These are phyloP conservation scores for Rhagologus leucostigma DNA, from an alignment of 2,113 vertebrate genomes.

Conservation along the genomic window DNA sequence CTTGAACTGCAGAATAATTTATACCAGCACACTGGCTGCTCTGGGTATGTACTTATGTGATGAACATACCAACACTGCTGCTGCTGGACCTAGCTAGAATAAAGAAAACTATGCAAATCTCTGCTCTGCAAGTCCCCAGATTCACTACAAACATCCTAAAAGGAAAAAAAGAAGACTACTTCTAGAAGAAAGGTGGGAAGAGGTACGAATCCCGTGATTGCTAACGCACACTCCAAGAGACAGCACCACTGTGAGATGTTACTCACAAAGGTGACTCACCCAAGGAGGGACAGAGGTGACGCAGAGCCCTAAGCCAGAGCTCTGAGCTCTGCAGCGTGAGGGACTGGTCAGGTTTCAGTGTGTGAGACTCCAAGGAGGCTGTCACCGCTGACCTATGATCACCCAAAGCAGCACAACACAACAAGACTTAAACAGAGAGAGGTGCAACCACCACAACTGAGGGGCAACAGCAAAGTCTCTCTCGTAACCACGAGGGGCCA, in stretches of 20 bases:
- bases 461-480: not conserved
- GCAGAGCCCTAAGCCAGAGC: not conserved
- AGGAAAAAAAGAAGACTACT: not conserved
- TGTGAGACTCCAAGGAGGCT: not conserved
- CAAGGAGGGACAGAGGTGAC: not conserved
- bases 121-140: not conserved
- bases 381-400: not conserved
- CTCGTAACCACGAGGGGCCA: not conserved
- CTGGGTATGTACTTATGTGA: not conserved
- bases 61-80: not conserved
- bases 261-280: not conserved
- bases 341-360: not conserved
- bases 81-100: not conserved
- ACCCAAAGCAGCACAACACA: not conserved
- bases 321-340: not conserved
- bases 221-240: not conserved
- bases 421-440: not conserved
- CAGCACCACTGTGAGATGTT: not conserved
- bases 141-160: not conserved
- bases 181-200: not conserved
- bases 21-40: not conserved
- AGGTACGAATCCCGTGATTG: accelerated
- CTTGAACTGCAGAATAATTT: not conserved
- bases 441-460: not conserved
- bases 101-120: not conserved